Percentiles rank a stretch among this genome's conserved stretches.
phyloP scores from a whole-genome alignment of 1,140 invertebrate species.

The Daktulosphaira vitifoliae region DNA sequence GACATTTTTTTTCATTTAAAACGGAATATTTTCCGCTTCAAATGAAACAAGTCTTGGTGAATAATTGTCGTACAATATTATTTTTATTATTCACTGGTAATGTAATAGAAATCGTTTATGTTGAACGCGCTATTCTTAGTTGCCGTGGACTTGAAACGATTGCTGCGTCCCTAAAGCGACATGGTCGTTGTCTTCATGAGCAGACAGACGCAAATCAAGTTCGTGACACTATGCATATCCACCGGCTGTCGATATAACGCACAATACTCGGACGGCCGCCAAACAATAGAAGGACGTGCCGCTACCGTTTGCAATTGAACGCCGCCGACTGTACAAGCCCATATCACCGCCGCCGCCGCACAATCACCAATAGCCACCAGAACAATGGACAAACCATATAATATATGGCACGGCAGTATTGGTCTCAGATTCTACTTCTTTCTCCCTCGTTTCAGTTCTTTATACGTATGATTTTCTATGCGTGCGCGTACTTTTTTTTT shows the following conservation, averaged over 20 bases:
- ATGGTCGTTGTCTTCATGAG: background rate
- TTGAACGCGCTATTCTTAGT: no score
- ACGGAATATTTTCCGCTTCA: no score
- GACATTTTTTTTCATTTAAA: no score
- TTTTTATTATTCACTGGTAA: no score
- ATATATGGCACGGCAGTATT: conserved; percentile 3
- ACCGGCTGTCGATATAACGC: background rate
- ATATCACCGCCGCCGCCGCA: conserved; percentile 3
- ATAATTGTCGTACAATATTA: no score
- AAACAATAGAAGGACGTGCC: conserved; percentile 32
- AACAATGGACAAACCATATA: conserved; percentile 27
- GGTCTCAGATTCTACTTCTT: background rate
- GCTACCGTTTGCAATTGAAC: conserved; percentile 29
- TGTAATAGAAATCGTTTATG: no score
- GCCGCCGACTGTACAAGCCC: background rate
- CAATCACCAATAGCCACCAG: conserved; percentile 27
- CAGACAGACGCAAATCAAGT: conserved; percentile 30
- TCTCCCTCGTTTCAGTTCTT: background rate
- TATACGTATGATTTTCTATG: background rate
- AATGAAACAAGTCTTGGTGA: no score
- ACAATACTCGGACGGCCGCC: conserved; percentile 9
- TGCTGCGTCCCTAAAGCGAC: no score
- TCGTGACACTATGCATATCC: background rate
- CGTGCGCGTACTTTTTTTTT: background rate
- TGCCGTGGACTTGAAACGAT: no score